A percentile compares a stretch with the other conserved stretches of the same genome.
phyloP scores from a whole-genome alignment of 1,140 invertebrate genomes.

The Venturia canescens region DNA sequence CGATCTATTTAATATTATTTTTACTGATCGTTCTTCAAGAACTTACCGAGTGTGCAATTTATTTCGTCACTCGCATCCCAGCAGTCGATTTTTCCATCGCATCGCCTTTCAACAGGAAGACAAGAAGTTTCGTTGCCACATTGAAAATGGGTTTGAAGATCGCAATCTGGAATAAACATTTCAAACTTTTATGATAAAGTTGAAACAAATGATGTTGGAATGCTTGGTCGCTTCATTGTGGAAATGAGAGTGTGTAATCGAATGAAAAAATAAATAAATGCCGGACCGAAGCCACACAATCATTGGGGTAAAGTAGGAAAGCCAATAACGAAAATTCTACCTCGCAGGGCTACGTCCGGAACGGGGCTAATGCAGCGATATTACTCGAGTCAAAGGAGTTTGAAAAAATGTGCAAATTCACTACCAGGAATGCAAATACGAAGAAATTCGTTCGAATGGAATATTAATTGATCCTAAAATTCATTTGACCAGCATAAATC shows the following conservation, averaged over 20 bases:
- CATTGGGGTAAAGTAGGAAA: slow-evolving; percentile 60
- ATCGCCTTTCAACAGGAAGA: slow-evolving; percentile 82
- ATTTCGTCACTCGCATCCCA: slow-evolving; percentile 89
- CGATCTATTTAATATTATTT: neutral
- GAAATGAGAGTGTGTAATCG: neutral
- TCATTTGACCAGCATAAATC: too few relatives aligned
- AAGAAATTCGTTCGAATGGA: too few relatives aligned
- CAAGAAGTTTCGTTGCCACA: slow-evolving; percentile 88
- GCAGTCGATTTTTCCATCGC: slow-evolving; percentile 87
- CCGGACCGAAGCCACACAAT: slow-evolving; percentile 64
- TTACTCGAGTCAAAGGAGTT: neutral
- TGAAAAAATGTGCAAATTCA: too few relatives aligned
- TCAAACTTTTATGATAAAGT: neutral
- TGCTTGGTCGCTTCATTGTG: neutral
- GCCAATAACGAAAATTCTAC: slow-evolving; percentile 62
- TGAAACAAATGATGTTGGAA: neutral
- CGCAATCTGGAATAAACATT: slow-evolving; percentile 78
- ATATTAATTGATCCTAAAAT: too few relatives aligned
- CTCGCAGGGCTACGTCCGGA: slow-evolving; percentile 36
- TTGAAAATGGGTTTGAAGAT: slow-evolving; percentile 84
- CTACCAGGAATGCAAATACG: too few relatives aligned
- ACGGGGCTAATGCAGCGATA: slow-evolving; percentile 58
- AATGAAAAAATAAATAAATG: slow-evolving; percentile 65
- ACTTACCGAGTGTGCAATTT: slow-evolving; percentile 84
- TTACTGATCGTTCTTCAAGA: neutral